phyloP scores from a whole-genome alignment of 1,140 invertebrate species.

The Rhopalosiphum maidis region DNA sequence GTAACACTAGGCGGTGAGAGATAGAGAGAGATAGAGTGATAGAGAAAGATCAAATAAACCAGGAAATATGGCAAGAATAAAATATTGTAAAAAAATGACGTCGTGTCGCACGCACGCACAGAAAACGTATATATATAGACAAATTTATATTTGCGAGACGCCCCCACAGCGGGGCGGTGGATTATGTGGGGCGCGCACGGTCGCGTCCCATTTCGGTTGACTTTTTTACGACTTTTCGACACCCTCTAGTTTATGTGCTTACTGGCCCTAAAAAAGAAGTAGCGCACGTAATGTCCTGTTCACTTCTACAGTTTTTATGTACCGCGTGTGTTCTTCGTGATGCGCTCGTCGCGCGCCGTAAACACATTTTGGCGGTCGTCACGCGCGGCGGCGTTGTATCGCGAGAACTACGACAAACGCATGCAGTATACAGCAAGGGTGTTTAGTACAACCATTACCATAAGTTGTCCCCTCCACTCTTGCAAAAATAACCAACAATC shows the following conservation, averaged over 20 bases:
- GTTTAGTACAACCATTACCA: too few species aligned
- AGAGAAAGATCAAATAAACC: not conserved
- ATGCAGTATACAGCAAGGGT: too few species aligned
- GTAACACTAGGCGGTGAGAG: not conserved
- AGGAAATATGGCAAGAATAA: not conserved
- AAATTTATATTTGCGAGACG: constrained; percentile 36
- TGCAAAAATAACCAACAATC: too few species aligned
- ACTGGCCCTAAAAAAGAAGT: constrained; percentile 34
- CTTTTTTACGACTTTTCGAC: constrained; percentile 49
- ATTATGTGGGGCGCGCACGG: constrained; percentile 15
- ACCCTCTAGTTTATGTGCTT: constrained; percentile 37
- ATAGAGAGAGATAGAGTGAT: not conserved
- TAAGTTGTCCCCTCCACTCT: not conserved
- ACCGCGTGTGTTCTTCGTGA: too few species aligned
- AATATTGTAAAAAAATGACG: not conserved
- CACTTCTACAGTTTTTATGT: not conserved
- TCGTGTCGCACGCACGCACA: not conserved
- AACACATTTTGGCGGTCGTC: not conserved
- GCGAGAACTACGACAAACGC: not conserved
- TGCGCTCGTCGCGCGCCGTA: not conserved
- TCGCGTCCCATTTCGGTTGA: constrained; percentile 39
- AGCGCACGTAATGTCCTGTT: constrained; percentile 19
- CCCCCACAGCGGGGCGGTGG: not conserved
- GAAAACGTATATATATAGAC: not conserved
- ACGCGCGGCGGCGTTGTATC: not conserved